Percentiles rank a stretch among this genome's conserved stretches.
These are phyloP conservation scores for Cynoglossus semilaevis DNA, from an alignment of 2,113 vertebrate genomes.

Conservation along the genomic window DNA sequence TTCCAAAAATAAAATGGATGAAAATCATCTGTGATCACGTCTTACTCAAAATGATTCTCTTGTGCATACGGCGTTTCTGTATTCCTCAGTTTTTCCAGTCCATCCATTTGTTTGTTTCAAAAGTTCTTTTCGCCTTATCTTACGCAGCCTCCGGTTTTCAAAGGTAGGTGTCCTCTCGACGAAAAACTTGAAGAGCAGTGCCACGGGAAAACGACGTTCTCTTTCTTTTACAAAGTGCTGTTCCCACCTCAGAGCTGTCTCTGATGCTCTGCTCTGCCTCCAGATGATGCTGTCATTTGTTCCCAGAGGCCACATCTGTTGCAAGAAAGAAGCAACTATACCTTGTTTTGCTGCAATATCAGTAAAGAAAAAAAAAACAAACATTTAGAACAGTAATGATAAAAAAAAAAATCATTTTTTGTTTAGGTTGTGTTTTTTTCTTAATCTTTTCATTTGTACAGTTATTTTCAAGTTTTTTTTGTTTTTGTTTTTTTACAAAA, in stretches of 20 bases:
- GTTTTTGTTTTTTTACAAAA: constrained; percentile 61
- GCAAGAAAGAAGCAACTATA: constrained; percentile 60
- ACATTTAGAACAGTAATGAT: constrained; percentile 16
- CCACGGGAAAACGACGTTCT: constrained; percentile 83
- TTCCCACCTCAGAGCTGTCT: constrained; percentile 56
- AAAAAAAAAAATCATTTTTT: constrained; percentile 58
- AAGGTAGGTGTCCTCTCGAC: constrained; percentile 46
- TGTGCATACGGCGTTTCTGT: constrained; percentile 91
- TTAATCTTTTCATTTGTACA: constrained; percentile 44
- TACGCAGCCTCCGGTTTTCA: constrained; percentile 68
- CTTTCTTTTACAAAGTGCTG: constrained; percentile 69
- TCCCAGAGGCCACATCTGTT: constrained; percentile 64
- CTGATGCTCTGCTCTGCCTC: constrained; percentile 59
- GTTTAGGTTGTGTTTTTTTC: constrained; percentile 53
- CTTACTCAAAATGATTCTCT: constrained; percentile 84
- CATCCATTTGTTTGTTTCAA: constrained; percentile 66
- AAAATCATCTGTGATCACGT: constrained; percentile 87
- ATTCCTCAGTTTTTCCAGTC: constrained; percentile 77
- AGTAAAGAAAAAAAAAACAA: constrained; percentile 55
- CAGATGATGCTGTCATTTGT: constrained; percentile 67
- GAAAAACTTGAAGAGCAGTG: constrained; percentile 70
- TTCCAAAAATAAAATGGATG: constrained; percentile 84
- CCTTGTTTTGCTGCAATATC: constrained; percentile 65
- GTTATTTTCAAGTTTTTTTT: constrained; percentile 33
- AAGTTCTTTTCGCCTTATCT: constrained; percentile 68